phyloP scores from a whole-genome alignment of 2,888 invertebrate species.

The Ypsolopha scabrella region DNA sequence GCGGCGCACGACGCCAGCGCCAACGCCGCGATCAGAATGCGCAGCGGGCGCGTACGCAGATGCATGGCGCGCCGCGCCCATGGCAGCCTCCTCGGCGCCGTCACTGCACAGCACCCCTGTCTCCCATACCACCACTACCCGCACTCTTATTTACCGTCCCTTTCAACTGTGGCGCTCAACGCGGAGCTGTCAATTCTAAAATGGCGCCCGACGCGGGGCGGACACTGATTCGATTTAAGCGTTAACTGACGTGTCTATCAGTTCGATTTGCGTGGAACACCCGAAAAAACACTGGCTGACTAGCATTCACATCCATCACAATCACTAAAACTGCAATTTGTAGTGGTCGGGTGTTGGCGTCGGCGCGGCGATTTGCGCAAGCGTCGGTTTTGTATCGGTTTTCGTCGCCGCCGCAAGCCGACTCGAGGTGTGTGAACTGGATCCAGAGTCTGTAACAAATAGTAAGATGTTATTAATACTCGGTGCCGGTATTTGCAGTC shows the following conservation, averaged over 20 bases:
- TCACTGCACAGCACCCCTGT: conserved; percentile 49
- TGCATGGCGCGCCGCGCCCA: conserved; percentile 68
- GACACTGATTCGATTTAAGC: conserved; percentile 8
- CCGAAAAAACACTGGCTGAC: conserved; percentile 2
- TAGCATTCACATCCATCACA: conserved; percentile 1
- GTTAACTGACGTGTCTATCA: conserved; percentile 15
- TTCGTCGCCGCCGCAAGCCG: conserved; percentile 32
- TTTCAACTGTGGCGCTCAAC: conserved; percentile 8
- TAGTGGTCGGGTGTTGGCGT: neutral
- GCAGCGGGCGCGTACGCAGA: conserved; percentile 58
- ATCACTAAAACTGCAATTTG: neutral
- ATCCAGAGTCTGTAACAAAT: conserved; percentile 54
- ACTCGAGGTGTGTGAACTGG: conserved; percentile 35
- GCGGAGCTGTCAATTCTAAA: neutral
- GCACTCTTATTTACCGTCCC: conserved; percentile 1
- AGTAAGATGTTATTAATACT: conserved; percentile 40
- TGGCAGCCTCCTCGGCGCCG: conserved; percentile 64
- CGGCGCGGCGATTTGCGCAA: neutral
- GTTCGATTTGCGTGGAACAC: conserved; percentile 11
- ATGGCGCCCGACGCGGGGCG: conserved; percentile 7
- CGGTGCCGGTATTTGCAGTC: conserved; percentile 10
- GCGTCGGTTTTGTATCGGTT: conserved; percentile 20
- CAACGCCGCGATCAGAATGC: conserved; percentile 67
- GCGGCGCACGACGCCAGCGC: conserved; percentile 63
- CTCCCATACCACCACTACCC: conserved; percentile 34